These are phyloP conservation scores for Cinara cedri DNA, from an alignment of 2,888 invertebrate species.

Conservation along the genomic window DNA sequence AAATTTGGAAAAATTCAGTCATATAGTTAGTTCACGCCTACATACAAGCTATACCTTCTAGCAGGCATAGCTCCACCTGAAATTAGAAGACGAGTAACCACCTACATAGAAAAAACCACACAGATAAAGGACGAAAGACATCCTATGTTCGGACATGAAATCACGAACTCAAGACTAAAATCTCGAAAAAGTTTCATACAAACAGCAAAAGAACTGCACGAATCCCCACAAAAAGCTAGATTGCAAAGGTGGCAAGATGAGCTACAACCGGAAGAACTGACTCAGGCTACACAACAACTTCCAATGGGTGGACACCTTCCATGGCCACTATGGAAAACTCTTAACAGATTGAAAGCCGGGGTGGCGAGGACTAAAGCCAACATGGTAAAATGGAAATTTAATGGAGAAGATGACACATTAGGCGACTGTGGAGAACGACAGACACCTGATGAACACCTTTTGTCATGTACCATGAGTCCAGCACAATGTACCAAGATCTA, in stretches of 20 bases:
- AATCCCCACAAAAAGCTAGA: constrained; percentile 16
- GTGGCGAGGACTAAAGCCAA: too few species aligned
- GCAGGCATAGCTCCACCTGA: too few species aligned
- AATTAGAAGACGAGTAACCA: constrained; percentile 43
- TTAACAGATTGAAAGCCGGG: neutral
- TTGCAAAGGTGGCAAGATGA: constrained; percentile 16
- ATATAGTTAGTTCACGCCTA: too few species aligned
- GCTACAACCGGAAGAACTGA: constrained; percentile 21
- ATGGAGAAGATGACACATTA: too few species aligned
- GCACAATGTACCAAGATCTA: neutral
- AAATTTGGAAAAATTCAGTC: too few species aligned
- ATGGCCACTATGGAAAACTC: too few species aligned
- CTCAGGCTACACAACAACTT: constrained; percentile 16
- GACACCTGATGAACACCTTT: constrained; percentile 17
- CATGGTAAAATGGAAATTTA: too few species aligned
- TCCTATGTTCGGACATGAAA: constrained; percentile 15
- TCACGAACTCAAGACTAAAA: constrained; percentile 15
- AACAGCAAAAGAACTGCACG: constrained; percentile 30
- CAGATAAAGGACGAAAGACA: constrained; percentile 35
- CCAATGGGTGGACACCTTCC: constrained; percentile 4
- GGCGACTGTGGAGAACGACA: constrained; percentile 7
- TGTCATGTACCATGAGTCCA: constrained; percentile 6
- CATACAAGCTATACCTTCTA: too few species aligned
- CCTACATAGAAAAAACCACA: constrained; percentile 45
- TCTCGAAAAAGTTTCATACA: constrained; percentile 36